Base-by-base conservation (phyloP, 1,140 invertebrate species). In the Zaprionus capensis region DNA sequence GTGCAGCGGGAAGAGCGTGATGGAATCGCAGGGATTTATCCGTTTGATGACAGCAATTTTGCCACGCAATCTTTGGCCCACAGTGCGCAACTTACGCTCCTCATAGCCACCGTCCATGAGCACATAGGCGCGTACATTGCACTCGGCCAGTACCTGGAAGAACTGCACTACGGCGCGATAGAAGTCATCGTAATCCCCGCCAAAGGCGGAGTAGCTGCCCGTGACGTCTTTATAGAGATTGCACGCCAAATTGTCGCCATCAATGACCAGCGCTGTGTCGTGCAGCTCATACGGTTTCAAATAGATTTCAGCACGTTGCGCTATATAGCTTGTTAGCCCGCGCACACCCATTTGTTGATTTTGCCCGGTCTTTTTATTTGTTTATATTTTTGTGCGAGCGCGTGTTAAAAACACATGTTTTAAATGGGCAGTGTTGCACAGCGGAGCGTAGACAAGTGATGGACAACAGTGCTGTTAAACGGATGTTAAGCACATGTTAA, bases 111-210 rank as follows among this genome's bases (percentile, higher is more conserved):
- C 98, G 93, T 98, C 98, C 81, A 98, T 95, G 6, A 98, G 85
- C 20, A 98, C 95, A 78, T 96, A 94, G 0, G 97, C 94, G 0
- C 78, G 68, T 14, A 99, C 93, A 56, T 96, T 95, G 83, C 97
- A 98, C 87, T 95, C 94, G 55, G 93, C 90, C 4, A 98, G 93
- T 12, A 95, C 92, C 11, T 95, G 93, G 81, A 98, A 97, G 83
- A 98, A 98, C 15, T 94, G 93, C 49, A 93, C 92, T 7, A 96
- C 93, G 24, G 93, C 93, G 17, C 94, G 82, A 4, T 94, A 95
- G 92, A 95, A 97, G 79, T 95, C 95, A 80, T 98, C 96, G 86
- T 98, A 98, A 92, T 98, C 97, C 1, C 98, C 98, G 17, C 97
- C 97, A 93, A 97, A 98, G 1, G 95, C 94, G 53, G 95, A 95